These are phyloP conservation scores for Phyllotreta cruciferae DNA, from an alignment of 2,888 invertebrate species.

Conservation along the genomic window DNA sequence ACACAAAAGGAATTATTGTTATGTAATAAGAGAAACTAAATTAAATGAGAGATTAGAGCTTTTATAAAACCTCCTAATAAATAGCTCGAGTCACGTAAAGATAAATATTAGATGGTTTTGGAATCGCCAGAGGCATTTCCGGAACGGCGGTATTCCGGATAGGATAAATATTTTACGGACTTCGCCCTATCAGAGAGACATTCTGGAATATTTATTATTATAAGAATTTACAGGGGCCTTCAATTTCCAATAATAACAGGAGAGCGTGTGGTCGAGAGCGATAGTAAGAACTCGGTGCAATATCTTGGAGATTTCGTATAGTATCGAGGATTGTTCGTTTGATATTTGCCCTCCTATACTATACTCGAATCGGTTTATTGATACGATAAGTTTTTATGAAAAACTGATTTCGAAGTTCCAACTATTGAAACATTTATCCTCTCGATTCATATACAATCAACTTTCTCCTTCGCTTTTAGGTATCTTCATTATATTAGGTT, in stretches of 20 bases:
- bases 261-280: conserved; percentile 23
- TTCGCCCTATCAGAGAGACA: conserved; percentile 33
- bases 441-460: too few species aligned
- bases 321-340: conserved; percentile 9
- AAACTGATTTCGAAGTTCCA: not conserved
- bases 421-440: too few species aligned
- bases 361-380: not conserved
- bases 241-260: conserved; percentile 33
- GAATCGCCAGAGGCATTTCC: conserved; percentile 26
- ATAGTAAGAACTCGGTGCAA: conserved; percentile 20
- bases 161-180: conserved; percentile 38
- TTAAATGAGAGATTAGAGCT: too few species aligned
- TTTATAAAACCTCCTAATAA: conserved; percentile 17
- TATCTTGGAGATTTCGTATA: conserved; percentile 11
- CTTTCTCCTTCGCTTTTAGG: too few species aligned
- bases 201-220: conserved; percentile 38
- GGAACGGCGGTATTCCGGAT: conserved; percentile 28
- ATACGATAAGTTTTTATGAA: not conserved
- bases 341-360: not conserved
- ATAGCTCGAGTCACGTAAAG: conserved; percentile 28
- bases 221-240: conserved; percentile 36
- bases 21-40: too few species aligned
- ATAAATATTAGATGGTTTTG: conserved; percentile 33
- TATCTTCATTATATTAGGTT: too few species aligned
- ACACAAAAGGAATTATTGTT: too few species aligned